Conservation (phyloP, 1,140 invertebrate genomes). For the Gonioctena quinquepunctata region DNA sequence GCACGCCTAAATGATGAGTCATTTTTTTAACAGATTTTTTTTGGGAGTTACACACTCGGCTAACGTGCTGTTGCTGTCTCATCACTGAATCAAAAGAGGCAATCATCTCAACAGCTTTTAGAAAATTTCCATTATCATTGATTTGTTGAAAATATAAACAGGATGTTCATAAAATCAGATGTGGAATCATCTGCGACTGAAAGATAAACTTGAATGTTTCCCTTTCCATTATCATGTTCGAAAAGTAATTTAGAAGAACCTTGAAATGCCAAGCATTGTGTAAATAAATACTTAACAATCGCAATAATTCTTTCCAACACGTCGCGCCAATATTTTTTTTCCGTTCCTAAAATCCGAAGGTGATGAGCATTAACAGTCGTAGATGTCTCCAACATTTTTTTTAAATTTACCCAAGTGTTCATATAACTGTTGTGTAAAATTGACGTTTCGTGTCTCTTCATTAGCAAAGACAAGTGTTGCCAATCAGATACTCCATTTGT, state of each 20-base stretch:
- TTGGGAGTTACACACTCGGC: conserved; percentile 13
- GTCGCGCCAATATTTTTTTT: conserved; percentile 18
- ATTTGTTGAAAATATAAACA: too few species aligned
- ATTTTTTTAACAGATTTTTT: conserved; percentile 8
- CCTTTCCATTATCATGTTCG: conserved; percentile 19
- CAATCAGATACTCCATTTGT: conserved; percentile 23
- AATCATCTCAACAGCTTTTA: conserved; percentile 24
- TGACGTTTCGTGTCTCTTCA: conserved; percentile 21
- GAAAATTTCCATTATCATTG: conserved; percentile 28
- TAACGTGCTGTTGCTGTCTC: conserved; percentile 9
- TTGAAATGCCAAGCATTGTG: conserved; percentile 20
- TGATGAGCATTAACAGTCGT: conserved; percentile 17
- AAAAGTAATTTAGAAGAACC: conserved; percentile 18
- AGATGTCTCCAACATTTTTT: conserved; percentile 16
- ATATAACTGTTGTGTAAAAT: conserved; percentile 18
- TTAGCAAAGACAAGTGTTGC: conserved; percentile 19
- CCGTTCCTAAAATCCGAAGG: conserved; percentile 12
- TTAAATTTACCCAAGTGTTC: conserved; percentile 12
- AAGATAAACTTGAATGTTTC: too few species aligned
- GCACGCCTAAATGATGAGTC: conserved; percentile 17
- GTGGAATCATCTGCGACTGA: too few species aligned
- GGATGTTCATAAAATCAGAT: too few species aligned
- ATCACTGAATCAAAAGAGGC: conserved; percentile 15
- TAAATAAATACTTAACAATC: conserved; percentile 19
- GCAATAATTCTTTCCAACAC: conserved; percentile 25